phyloP scores from a whole-genome alignment of 2,113 vertebrate genomes.

The Phalacrocorax carbo region DNA sequence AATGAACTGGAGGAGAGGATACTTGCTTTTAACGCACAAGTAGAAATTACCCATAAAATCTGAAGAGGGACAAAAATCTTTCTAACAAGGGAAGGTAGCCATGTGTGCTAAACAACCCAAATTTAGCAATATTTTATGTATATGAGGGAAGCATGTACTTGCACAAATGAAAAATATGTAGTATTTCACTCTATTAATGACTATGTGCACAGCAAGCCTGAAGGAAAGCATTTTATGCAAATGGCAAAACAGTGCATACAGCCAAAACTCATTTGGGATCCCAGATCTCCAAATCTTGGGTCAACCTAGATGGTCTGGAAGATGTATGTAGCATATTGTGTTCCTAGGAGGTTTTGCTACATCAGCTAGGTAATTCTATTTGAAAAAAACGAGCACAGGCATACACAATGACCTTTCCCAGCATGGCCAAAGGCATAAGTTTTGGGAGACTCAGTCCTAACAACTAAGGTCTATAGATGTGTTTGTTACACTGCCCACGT shows the following conservation, averaged over 20 bases:
- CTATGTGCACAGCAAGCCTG: background rate
- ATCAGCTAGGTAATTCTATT: background rate
- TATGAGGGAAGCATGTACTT: background rate
- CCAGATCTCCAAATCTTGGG: background rate
- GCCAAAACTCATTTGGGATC: background rate
- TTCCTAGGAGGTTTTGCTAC: background rate
- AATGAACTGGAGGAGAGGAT: background rate
- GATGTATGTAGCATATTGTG: background rate
- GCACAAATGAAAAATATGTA: background rate
- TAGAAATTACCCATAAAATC: background rate
- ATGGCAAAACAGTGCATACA: background rate
- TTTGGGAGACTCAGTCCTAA: background rate
- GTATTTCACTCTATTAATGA: background rate
- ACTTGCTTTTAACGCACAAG: background rate
- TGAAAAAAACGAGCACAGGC: background rate
- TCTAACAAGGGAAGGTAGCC: background rate
- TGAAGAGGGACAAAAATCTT: background rate
- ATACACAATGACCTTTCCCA: background rate
- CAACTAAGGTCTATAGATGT: background rate
- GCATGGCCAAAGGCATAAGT: background rate
- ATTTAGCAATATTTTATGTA: background rate
- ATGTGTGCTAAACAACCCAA: background rate
- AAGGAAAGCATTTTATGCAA: background rate
- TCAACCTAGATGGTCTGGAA: background rate
- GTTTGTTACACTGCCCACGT: background rate